These are phyloP conservation scores for Coelogynopora nodosa DNA, from an alignment of 2,888 invertebrate genomes.

Conservation along the genomic window DNA sequence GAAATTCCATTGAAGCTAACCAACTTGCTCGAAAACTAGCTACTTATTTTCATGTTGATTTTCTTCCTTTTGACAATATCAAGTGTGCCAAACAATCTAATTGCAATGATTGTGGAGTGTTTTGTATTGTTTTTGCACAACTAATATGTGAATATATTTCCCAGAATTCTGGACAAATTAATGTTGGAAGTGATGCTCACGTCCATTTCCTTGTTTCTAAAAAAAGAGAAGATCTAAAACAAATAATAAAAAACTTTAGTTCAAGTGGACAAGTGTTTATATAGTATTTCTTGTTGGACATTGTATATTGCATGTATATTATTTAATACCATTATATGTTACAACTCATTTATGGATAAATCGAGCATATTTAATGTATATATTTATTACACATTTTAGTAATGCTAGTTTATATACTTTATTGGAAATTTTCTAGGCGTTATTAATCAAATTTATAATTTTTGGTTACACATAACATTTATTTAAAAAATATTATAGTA, in stretches of 20 bases:
- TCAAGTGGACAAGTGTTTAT: neutral
- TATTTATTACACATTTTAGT: neutral
- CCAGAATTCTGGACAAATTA: neutral
- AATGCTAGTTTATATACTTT: neutral
- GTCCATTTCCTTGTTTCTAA: neutral
- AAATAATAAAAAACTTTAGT: neutral
- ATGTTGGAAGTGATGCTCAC: neutral
- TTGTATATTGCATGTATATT: no score
- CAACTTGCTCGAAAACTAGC: neutral
- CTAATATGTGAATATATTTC: neutral
- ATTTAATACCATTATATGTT: no score
- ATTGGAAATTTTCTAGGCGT: neutral
- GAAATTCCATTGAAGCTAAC: neutral
- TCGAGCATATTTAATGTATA: no score
- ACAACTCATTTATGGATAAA: no score
- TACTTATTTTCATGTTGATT: neutral
- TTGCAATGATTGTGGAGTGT: neutral
- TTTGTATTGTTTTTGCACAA: constrained; percentile 7
- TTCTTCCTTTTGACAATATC: neutral
- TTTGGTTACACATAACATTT: neutral
- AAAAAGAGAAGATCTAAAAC: neutral
- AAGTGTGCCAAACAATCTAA: neutral
- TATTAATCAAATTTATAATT: no score
- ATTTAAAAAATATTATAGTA: neutral
- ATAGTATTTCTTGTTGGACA: no score